Percentiles rank a stretch among this genome's conserved stretches.
These are phyloP conservation scores for Grantiella picta DNA, from an alignment of 2,113 vertebrate genomes.

Conservation along the genomic window DNA sequence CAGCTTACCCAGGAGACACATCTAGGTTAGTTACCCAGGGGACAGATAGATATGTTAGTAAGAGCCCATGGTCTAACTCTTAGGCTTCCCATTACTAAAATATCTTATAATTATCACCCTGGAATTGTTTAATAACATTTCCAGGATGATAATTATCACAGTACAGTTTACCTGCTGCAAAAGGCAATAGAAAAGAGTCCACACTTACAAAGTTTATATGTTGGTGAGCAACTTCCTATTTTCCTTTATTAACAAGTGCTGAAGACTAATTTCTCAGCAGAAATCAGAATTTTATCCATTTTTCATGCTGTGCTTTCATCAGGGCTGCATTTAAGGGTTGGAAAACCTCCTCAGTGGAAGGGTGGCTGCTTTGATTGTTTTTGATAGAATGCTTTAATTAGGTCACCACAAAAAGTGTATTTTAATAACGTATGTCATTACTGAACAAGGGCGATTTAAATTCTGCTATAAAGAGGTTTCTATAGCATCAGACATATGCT, in stretches of 20 bases:
- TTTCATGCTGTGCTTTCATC: constrained; percentile 58
- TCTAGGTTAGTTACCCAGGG: not conserved
- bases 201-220: constrained; percentile 40
- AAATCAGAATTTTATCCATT: constrained; percentile 65
- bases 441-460: constrained; percentile 54
- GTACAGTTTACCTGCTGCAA: constrained; percentile 15
- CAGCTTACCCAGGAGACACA: not conserved
- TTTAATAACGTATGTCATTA: constrained; percentile 68
- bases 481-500: constrained; percentile 64
- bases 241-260: constrained; percentile 68
- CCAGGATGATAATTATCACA: constrained; percentile 41
- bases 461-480: constrained; percentile 54
- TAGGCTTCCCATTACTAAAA: not conserved
- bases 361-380: constrained; percentile 48
- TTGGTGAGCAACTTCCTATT: constrained; percentile 68
- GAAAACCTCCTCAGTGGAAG: constrained; percentile 29
- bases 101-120: not conserved
- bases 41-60: not conserved
- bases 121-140: constrained; percentile 36
- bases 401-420: constrained; percentile 48
- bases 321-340: not conserved
- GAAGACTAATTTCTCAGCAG: constrained; percentile 64
- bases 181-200: constrained; percentile 52
- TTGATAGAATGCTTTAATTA: constrained; percentile 69
- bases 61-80: not conserved